These are phyloP conservation scores for Echinometra lucunter DNA, from an alignment of 53 echinoderm and acorn worm genomes.

Conservation along the genomic window DNA sequence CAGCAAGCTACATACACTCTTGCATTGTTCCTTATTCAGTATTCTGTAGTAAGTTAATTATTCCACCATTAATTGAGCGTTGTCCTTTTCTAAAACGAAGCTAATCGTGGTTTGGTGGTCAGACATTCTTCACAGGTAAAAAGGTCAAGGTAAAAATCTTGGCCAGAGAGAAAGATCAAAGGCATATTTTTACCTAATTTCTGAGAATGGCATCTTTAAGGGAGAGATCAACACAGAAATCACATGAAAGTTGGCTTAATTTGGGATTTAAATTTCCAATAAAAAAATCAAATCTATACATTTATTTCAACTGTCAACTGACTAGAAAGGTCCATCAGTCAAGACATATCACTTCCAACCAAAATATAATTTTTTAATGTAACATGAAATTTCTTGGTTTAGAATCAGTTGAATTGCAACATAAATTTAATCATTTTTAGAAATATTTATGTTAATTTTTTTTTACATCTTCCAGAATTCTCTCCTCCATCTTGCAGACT, in stretches of 20 bases:
- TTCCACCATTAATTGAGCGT: background rate
- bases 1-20: background rate
- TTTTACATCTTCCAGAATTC: too few species aligned
- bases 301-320: too few species aligned
- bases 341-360: too few species aligned
- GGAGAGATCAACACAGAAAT: background rate
- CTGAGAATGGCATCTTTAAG: background rate
- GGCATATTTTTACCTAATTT: background rate
- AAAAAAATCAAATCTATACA: background rate
- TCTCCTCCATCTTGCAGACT: background rate
- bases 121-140: background rate
- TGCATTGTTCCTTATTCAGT: background rate
- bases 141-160: slow-evolving; percentile 8
- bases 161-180: slow-evolving; percentile 6
- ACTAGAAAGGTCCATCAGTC: too few species aligned
- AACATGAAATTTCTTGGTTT: too few species aligned
- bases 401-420: too few species aligned
- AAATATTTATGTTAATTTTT: too few species aligned
- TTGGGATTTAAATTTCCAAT: background rate
- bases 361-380: too few species aligned
- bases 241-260: background rate
- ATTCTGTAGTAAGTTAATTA: background rate
- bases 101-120: background rate
- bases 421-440: too few species aligned
- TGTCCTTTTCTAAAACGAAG: background rate